phyloP scores from a whole-genome alignment of 1,140 invertebrate species.

The Choristoneura fumiferana region DNA sequence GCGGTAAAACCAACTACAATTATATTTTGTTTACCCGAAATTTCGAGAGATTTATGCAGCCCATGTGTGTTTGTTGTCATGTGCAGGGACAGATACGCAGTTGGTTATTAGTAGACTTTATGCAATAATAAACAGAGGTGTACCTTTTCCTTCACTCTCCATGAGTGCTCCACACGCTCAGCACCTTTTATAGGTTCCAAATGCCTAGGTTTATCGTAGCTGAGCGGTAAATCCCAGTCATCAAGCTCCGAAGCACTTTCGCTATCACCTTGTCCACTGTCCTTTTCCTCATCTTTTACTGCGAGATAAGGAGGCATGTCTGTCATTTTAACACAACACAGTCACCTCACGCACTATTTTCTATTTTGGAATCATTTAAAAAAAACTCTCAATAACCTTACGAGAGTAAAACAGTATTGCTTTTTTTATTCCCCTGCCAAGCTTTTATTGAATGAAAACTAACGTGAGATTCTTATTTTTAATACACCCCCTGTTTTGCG shows the following conservation, averaged over 20 bases:
- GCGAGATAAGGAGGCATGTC: slow-evolving; percentile 74
- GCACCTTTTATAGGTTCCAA: slow-evolving; percentile 87
- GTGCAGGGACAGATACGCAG: slow-evolving; percentile 40
- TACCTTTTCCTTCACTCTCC: slow-evolving; percentile 95
- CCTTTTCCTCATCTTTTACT: slow-evolving; percentile 72
- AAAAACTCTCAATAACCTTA: not conserved
- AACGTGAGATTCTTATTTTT: slow-evolving; percentile 8
- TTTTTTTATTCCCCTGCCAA: not conserved
- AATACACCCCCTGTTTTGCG: not conserved
- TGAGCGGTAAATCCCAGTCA: slow-evolving; percentile 83
- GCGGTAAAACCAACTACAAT: not conserved
- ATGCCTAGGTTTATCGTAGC: slow-evolving; percentile 86
- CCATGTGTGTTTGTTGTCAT: slow-evolving; percentile 69
- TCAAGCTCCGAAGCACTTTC: slow-evolving; percentile 87
- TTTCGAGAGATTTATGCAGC: slow-evolving; percentile 3
- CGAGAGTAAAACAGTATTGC: slow-evolving; percentile 2
- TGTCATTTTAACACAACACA: slow-evolving; percentile 70
- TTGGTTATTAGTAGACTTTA: slow-evolving; percentile 30
- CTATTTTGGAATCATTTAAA: slow-evolving; percentile 11
- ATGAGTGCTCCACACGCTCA: slow-evolving; percentile 87
- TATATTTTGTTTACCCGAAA: not conserved
- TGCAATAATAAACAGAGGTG: slow-evolving; percentile 34
- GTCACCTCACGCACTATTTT: slow-evolving; percentile 33
- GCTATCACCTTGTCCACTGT: slow-evolving; percentile 88
- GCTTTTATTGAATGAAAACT: slow-evolving; percentile 8